Percentiles rank a stretch among this genome's conserved stretches.
phyloP scores from a whole-genome alignment of 2,797 vertebrate genomes.

The Pipistrellus pygmaeus region DNA sequence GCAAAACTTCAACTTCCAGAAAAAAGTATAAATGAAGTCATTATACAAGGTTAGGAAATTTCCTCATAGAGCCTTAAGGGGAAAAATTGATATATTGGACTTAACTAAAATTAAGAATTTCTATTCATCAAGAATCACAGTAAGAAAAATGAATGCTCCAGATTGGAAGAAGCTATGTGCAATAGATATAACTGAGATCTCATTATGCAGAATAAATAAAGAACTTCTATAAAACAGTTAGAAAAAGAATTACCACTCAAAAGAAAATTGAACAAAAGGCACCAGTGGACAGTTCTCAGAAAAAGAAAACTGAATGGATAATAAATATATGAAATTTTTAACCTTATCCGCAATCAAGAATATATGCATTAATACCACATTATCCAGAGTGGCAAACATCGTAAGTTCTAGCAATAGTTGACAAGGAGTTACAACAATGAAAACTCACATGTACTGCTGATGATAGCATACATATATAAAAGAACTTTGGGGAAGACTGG shows the following conservation, averaged over 20 bases:
- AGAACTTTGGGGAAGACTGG: not conserved
- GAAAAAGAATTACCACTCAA: not conserved
- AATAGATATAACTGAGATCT: not conserved
- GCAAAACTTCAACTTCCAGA: not conserved
- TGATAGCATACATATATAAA: not conserved
- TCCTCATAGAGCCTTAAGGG: not conserved
- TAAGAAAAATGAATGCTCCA: not conserved
- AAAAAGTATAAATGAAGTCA: not conserved
- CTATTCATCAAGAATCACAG: not conserved
- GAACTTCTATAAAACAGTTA: not conserved
- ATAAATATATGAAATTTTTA: not conserved
- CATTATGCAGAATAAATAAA: not conserved
- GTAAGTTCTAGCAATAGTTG: not conserved
- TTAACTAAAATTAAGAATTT: conserved; percentile 7
- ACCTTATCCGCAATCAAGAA: not conserved
- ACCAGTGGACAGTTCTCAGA: not conserved
- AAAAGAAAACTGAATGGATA: not conserved
- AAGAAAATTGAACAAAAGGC: not conserved
- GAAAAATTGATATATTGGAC: not conserved
- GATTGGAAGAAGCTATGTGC: accelerated
- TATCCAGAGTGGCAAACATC: not conserved
- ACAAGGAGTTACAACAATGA: not conserved
- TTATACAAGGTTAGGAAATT: not conserved
- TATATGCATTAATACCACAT: not conserved
- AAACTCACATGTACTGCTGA: accelerated